These are phyloP conservation scores for Chelonia mydas DNA, from an alignment of 2,797 vertebrate species.

Conservation along the genomic window DNA sequence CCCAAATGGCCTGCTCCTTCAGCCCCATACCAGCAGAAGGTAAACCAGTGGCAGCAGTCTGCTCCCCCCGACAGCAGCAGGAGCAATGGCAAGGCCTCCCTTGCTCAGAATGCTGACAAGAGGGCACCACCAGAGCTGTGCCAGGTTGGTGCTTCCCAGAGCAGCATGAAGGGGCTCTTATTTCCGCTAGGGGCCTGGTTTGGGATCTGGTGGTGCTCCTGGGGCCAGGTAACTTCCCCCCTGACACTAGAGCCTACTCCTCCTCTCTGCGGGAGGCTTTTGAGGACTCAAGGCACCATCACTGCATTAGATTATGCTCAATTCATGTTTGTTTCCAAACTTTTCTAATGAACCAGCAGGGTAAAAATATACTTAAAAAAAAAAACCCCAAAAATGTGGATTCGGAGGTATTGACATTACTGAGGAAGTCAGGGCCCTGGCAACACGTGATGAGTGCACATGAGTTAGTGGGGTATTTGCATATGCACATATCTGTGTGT, in stretches of 20 bases:
- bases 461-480: neutral
- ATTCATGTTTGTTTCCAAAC: neutral
- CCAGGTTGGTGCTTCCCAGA: neutral
- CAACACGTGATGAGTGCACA: neutral
- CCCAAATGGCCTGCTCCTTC: neutral
- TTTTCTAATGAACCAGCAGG: neutral
- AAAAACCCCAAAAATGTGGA: neutral
- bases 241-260: neutral
- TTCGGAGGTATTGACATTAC: neutral
- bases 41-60: neutral
- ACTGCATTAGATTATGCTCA: neutral
- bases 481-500: rapidly evolving
- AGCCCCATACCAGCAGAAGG: neutral
- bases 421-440: neutral
- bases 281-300: neutral
- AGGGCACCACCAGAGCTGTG: neutral
- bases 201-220: rapidly evolving
- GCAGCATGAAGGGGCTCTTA: rapidly evolving
- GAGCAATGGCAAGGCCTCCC: neutral
- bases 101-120: neutral
- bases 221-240: neutral
- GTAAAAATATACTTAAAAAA: neutral
- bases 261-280: neutral
- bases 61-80: neutral
- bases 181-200: neutral